Evolutionary conservation across 2,797 vertebrate genomes (phyloP).

Genomic region (Acanthopagrus latus): DNA sequence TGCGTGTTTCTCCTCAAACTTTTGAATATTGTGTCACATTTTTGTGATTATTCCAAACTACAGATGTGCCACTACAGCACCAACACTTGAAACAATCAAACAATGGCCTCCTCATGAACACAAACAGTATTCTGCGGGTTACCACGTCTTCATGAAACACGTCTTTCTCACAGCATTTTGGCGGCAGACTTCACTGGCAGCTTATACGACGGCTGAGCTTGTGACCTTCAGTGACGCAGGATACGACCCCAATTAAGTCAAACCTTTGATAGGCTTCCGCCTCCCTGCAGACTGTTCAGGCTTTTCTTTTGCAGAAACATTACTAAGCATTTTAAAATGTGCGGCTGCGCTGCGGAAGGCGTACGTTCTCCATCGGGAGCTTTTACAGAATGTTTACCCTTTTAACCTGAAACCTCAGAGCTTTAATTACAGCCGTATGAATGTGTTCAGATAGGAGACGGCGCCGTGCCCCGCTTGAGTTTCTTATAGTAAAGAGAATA

Average conservation of each 20-base stretch:
- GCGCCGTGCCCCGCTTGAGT: neutral
- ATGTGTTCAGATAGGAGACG: neutral
- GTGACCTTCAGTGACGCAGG: constrained; percentile 47
- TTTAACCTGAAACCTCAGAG: constrained; percentile 12
- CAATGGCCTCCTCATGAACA: neutral
- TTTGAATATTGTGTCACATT: neutral
- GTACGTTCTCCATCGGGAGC: neutral
- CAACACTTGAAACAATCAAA: neutral
- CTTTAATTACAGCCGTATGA: constrained; percentile 19
- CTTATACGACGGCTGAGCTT: constrained; percentile 12
- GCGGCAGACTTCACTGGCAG: neutral
- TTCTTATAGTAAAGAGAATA: neutral
- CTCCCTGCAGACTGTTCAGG: constrained; percentile 9
- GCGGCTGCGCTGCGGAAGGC: neutral
- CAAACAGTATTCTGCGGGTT: neutral
- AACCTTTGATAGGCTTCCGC: constrained; percentile 48
- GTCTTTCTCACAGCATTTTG: neutral
- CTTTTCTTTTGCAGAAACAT: neutral
- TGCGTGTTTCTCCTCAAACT: neutral
- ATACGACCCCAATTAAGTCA: constrained; percentile 56
- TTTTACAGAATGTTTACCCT: neutral
- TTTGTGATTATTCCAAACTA: neutral
- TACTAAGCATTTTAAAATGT: neutral
- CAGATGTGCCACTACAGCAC: neutral
- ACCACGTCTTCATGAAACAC: neutral